phyloP scores from a whole-genome alignment of 1,140 invertebrate species.

The Lamellibrachia luymesi region DNA sequence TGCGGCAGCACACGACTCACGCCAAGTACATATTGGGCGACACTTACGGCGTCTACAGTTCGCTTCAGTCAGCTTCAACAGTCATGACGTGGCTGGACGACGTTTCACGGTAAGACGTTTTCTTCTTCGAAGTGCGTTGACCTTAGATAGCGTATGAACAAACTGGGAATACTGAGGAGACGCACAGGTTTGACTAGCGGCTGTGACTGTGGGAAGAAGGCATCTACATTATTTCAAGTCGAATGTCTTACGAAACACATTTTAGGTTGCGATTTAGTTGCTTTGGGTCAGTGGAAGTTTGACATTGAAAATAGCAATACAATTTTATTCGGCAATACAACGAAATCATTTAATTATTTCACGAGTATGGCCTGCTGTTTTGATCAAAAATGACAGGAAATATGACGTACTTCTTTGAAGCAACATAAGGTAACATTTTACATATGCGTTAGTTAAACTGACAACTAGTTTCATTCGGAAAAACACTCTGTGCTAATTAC shows the following conservation, averaged over 20 bases:
- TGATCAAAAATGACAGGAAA: not conserved
- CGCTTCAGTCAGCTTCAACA: not conserved
- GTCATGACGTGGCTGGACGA: not conserved
- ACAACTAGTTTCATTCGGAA: not conserved
- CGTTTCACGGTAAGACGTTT: not conserved
- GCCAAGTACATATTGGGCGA: not conserved
- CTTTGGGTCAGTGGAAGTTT: too few species aligned
- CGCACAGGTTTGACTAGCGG: too few species aligned
- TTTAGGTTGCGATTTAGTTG: too few species aligned
- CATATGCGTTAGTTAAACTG: not conserved
- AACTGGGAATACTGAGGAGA: too few species aligned
- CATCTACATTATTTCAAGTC: too few species aligned
- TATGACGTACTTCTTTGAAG: not conserved
- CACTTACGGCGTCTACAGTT: not conserved
- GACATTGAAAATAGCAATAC: too few species aligned
- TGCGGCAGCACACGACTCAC: not conserved
- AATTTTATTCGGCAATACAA: too few species aligned
- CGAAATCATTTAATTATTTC: not conserved
- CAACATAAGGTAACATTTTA: not conserved
- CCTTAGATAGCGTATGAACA: too few species aligned
- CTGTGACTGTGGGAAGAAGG: too few species aligned
- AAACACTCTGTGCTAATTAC: not conserved
- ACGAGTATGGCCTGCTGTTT: not conserved
- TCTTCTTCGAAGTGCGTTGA: not conserved
- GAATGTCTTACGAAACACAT: too few species aligned